Percentiles rank a stretch among this genome's conserved stretches.
Conservation (phyloP, 2,888 invertebrate species). For the Hydropsyche betteni region DNA sequence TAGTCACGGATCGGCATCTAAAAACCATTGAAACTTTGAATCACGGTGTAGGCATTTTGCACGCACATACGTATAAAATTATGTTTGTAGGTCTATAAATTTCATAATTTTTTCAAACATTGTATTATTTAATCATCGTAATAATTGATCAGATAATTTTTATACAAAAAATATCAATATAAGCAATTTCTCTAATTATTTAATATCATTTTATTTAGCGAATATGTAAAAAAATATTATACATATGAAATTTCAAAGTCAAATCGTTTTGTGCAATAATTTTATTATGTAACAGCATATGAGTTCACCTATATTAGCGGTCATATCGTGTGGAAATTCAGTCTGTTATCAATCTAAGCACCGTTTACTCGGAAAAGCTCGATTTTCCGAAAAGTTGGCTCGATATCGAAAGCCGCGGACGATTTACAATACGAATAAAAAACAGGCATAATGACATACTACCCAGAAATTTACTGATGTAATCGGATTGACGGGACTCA, state of each 20-base stretch:
- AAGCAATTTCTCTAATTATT: too few relatives aligned
- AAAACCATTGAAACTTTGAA: constrained; percentile 23
- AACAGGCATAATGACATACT: background rate
- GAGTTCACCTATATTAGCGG: too few relatives aligned
- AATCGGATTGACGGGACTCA: background rate
- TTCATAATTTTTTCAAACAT: too few relatives aligned
- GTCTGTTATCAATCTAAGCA: background rate
- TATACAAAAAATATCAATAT: too few relatives aligned
- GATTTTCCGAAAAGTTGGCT: background rate
- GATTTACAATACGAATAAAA: background rate
- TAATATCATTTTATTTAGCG: too few relatives aligned
- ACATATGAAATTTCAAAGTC: too few relatives aligned
- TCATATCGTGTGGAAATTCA: background rate
- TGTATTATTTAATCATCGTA: too few relatives aligned
- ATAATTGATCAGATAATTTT: too few relatives aligned
- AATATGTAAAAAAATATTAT: too few relatives aligned
- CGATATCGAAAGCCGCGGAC: background rate
- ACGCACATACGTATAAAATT: constrained; percentile 29
- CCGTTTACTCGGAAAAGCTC: constrained; percentile 6
- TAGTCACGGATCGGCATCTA: constrained; percentile 11
- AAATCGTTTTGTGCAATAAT: too few relatives aligned
- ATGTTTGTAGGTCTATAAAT: background rate
- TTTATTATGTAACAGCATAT: too few relatives aligned
- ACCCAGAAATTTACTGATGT: constrained; percentile 9
- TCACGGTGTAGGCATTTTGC: constrained; percentile 26